phyloP scores from a whole-genome alignment of 2,888 invertebrate species.

The Ormyrus labotus region DNA sequence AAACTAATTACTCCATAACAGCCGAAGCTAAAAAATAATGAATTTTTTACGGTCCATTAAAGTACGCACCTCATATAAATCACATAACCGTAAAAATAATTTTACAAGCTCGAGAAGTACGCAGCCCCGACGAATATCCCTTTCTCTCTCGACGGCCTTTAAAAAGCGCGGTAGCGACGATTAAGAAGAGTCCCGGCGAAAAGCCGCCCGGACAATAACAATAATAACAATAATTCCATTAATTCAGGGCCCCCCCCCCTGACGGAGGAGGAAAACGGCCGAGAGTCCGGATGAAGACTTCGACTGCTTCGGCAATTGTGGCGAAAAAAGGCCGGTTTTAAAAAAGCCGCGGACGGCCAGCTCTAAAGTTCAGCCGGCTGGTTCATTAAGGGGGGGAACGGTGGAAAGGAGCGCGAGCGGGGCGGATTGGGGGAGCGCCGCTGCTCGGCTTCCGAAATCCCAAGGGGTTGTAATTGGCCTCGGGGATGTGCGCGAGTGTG shows the following conservation, averaged over 20 bases:
- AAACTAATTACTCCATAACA: slow-evolving; percentile 18
- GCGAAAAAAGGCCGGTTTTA: slow-evolving; percentile 56
- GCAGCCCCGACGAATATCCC: slow-evolving; percentile 19
- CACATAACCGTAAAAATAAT: slow-evolving; percentile 54
- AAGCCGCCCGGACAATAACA: slow-evolving; percentile 56
- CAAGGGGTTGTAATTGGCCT: slow-evolving; percentile 66
- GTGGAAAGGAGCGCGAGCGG: slow-evolving; percentile 59
- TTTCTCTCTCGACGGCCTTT: background rate
- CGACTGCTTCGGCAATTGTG: slow-evolving; percentile 64
- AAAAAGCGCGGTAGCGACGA: slow-evolving; percentile 25
- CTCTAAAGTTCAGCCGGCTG: slow-evolving; percentile 66
- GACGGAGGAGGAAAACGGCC: slow-evolving; percentile 31
- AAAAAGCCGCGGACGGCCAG: slow-evolving; percentile 57
- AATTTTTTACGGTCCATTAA: slow-evolving; percentile 36
- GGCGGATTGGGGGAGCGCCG: slow-evolving; percentile 19
- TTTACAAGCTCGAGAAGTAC: slow-evolving; percentile 43
- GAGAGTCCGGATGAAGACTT: slow-evolving; percentile 61
- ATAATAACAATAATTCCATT: slow-evolving; percentile 65
- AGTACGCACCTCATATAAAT: slow-evolving; percentile 33
- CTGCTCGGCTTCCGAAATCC: slow-evolving; percentile 63
- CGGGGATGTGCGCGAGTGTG: slow-evolving; percentile 58
- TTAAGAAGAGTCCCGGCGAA: slow-evolving; percentile 55
- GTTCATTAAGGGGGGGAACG: slow-evolving; percentile 67
- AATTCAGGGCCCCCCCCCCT: slow-evolving; percentile 53
- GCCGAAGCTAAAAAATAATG: slow-evolving; percentile 36